These are phyloP conservation scores for Xestoiulus laeticollis DNA, from an alignment of 2,888 invertebrate genomes.

Conservation along the genomic window DNA sequence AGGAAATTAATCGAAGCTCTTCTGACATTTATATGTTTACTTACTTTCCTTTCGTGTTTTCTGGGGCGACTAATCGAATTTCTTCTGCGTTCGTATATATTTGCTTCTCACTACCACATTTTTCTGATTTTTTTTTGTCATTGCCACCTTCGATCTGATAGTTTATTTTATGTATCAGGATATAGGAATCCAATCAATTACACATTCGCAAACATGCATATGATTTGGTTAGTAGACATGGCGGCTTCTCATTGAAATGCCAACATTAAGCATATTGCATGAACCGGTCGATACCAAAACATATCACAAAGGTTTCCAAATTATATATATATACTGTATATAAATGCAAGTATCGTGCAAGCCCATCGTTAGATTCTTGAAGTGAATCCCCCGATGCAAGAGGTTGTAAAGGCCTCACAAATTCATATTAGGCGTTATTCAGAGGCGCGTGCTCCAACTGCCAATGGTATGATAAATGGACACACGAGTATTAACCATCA, in stretches of 20 bases:
- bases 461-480: not conserved
- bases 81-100: not conserved
- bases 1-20: not conserved
- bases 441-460: constrained; percentile 14
- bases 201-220: not conserved
- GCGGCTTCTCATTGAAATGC: not conserved
- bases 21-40: not conserved
- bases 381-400: not conserved
- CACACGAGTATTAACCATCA: not conserved
- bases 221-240: not conserved
- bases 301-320: not conserved
- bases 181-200: not conserved
- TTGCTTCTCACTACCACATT: not conserved
- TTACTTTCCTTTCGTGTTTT: not conserved
- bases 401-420: not conserved
- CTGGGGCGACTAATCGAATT: constrained; percentile 17
- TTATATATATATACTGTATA: no score
- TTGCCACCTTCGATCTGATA: not conserved
- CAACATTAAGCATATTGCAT: not conserved
- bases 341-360: no score
- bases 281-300: not conserved
- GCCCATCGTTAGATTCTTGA: no score
- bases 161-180: not conserved
- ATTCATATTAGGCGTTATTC: constrained; percentile 5
- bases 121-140: not conserved